Conservation (phyloP, 2,113 vertebrate species). For the Plotosus lineatus region DNA sequence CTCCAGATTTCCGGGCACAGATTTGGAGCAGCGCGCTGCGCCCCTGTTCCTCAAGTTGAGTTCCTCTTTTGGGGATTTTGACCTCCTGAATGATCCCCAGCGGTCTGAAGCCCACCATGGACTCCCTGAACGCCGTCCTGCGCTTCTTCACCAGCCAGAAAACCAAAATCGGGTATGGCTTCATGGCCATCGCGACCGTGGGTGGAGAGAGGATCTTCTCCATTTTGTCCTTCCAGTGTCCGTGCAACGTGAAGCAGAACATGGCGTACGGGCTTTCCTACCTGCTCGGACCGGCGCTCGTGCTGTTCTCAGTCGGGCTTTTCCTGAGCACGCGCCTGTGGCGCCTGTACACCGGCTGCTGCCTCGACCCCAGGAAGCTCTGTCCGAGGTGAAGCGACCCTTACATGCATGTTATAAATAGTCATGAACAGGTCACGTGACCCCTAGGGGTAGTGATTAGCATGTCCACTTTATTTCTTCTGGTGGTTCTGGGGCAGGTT, state of each 20-base stretch:
- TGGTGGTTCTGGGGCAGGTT: too few relatives aligned
- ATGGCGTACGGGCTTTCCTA: slow-evolving; percentile 82
- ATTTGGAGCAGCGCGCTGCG: background rate
- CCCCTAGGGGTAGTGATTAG: too few relatives aligned
- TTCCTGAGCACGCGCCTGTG: slow-evolving; percentile 81
- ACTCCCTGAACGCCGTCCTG: slow-evolving; percentile 78
- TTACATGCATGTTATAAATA: background rate
- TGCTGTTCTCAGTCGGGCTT: slow-evolving; percentile 81
- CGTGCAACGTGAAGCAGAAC: slow-evolving; percentile 83
- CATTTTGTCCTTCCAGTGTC: slow-evolving; percentile 89
- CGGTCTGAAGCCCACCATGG: slow-evolving; percentile 70
- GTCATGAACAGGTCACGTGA: too few relatives aligned
- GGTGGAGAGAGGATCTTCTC: slow-evolving; percentile 87
- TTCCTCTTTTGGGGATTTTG: background rate
- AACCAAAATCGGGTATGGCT: slow-evolving; percentile 87
- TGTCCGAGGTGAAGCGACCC: slow-evolving; percentile 56
- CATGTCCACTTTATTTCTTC: too few relatives aligned
- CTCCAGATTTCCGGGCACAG: background rate
- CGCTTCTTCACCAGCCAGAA: slow-evolving; percentile 83
- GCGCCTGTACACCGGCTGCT: slow-evolving; percentile 91
- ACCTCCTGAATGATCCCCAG: background rate
- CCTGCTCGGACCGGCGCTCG: slow-evolving; percentile 83
- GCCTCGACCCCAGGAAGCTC: slow-evolving; percentile 70
- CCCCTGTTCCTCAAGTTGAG: background rate
- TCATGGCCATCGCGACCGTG: slow-evolving; percentile 86